Evolutionary conservation across 1,140 invertebrate genomes (phyloP), one percentile per base, ranked within the genome.

Genomic region (Zophobas morio): DNA sequence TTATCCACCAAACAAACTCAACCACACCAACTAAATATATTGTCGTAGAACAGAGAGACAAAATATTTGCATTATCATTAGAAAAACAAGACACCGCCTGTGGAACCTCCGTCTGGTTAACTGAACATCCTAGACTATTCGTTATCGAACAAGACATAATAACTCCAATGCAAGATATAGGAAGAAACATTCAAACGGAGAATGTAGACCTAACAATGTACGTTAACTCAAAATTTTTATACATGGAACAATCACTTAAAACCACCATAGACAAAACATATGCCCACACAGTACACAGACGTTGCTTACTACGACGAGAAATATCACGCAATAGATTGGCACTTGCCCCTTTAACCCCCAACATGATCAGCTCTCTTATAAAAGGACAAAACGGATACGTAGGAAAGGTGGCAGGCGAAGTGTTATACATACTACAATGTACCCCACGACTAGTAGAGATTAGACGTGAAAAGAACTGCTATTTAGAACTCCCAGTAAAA

Each of bases 391-490:
- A 53, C 1, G 70, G 70, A 73, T 33, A 39, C 20, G 20, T 20
- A 20, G 20, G 20, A 20, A 20, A 20, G 20, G 20, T 20, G 20
- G 20, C 20, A 20, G 70, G 70, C 1, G 70, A 73, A 37, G 70
- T 51, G 0, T 33, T 73, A 53, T 73, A 73, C 35, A 73, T 73
- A 4, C 20, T 73, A 56, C 42, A 53, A 53, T 73, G 70, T 73
- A 37, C 39, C 20, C 70, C 70, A 5, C 42, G 49, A 2, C 3
- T 49, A 1, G 70, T 37, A 6, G 36, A 35, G 2, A 73, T 33
- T 53, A n/a, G 49, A 6, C 8, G 70, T 1, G 34, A 47, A 6
- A 42, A 75, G 5, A 40, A 70, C 37, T 60, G 6, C 36, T 75
- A 47, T 20, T 34, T 37, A 6, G 39, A 49, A 75, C 39, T 75